Evolutionary conservation across 2,888 invertebrate species (phyloP).

Genomic region (Rhamnusium bicolor): DNA sequence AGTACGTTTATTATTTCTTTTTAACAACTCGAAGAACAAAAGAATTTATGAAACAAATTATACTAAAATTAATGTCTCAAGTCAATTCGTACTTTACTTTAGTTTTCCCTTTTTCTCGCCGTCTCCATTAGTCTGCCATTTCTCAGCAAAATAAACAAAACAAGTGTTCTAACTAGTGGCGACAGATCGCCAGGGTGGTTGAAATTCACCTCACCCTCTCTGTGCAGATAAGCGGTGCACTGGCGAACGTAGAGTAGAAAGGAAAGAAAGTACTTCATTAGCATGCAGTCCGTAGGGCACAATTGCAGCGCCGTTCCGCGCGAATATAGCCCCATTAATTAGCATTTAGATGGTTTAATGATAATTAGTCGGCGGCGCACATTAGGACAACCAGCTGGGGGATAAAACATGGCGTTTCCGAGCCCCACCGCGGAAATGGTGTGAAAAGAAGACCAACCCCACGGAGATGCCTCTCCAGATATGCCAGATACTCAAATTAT

Average conservation of each 20-base stretch:
- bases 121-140: background rate
- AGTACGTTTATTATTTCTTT: too few relatives aligned
- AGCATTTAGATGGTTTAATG: constrained; percentile 74
- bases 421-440: constrained; percentile 65
- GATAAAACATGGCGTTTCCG: constrained; percentile 65
- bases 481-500: constrained; percentile 62
- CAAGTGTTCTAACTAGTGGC: constrained; percentile 12
- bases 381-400: constrained; percentile 67
- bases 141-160: background rate
- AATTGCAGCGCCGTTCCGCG: constrained; percentile 68
- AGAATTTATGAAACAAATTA: too few relatives aligned
- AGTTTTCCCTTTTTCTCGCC: background rate
- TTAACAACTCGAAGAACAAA: too few relatives aligned
- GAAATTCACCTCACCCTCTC: constrained; percentile 33
- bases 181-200: constrained; percentile 32
- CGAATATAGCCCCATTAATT: constrained; percentile 73
- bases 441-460: constrained; percentile 69
- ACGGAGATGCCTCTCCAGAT: constrained; percentile 40
- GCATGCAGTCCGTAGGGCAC: constrained; percentile 70
- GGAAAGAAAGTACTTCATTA: constrained; percentile 67
- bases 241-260: constrained; percentile 45
- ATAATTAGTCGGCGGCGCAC: constrained; percentile 71
- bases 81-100: background rate
- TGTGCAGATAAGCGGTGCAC: constrained; percentile 49
- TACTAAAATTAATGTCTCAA: too few relatives aligned